Evolutionary conservation across 2,888 invertebrate species (phyloP).

Genomic region (Cheilosia pagana): DNA sequence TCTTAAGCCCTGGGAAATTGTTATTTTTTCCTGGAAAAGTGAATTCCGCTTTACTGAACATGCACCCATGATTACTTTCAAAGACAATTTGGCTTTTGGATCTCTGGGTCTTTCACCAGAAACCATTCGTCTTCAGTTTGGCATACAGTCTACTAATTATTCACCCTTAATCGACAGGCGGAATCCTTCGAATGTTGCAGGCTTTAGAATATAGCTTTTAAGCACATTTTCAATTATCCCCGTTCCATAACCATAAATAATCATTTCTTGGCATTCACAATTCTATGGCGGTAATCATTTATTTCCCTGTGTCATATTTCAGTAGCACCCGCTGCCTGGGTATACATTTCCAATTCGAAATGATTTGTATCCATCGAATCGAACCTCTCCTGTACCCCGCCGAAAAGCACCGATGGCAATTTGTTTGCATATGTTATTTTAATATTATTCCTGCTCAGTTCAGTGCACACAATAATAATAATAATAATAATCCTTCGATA

Average conservation of each 20-base stretch:
- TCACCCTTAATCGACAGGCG: background rate
- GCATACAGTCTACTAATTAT: background rate
- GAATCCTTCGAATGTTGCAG: background rate
- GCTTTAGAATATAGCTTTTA: background rate
- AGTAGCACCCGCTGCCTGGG: conserved; percentile 13
- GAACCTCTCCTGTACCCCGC: background rate
- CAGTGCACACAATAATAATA: conserved; percentile 67
- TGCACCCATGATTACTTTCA: no score
- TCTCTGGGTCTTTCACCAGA: no score
- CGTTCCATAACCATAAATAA: conserved; percentile 33
- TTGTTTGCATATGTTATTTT: conserved; percentile 71
- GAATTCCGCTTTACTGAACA: no score
- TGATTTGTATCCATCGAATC: conserved; percentile 37
- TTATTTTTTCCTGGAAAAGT: no score
- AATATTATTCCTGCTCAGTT: conserved; percentile 67
- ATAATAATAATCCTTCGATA: conserved; percentile 69
- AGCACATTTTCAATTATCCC: conserved; percentile 29
- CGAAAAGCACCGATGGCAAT: conserved; percentile 40
- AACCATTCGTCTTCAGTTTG: background rate
- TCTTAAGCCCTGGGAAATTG: no score
- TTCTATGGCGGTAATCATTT: background rate
- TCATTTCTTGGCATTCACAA: conserved; percentile 28
- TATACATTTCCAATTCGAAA: conserved; percentile 18
- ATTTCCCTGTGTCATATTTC: background rate
- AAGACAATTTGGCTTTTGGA: no score